Percentiles rank a stretch among this genome's conserved stretches.
Evolutionary conservation across 2,888 invertebrate genomes (phyloP).

Genomic region (Nebria brevicollis): DNA sequence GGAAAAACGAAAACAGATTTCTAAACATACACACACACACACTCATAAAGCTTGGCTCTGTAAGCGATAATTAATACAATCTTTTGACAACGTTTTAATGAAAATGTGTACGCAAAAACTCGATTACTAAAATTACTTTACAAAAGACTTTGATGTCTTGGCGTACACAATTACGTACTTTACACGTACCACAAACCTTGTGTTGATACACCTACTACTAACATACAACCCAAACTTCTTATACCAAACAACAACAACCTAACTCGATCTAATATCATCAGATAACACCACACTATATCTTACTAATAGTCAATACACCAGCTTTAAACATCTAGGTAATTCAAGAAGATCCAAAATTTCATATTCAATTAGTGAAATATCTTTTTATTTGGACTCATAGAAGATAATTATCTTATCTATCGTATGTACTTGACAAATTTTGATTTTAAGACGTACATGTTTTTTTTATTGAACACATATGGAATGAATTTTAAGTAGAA

Average conservation of each 20-base stretch:
- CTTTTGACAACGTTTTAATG: slow-evolving; percentile 42
- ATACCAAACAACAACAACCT: not conserved
- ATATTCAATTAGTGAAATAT: too few species aligned
- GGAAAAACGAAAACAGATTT: not conserved
- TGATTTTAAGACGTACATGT: too few species aligned
- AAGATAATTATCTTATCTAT: slow-evolving; percentile 11
- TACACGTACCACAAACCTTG: slow-evolving; percentile 30
- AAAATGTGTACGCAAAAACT: slow-evolving; percentile 45
- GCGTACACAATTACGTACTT: slow-evolving; percentile 41
- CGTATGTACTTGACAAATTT: not conserved
- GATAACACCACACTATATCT: not conserved
- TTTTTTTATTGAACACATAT: too few species aligned
- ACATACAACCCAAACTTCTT: not conserved
- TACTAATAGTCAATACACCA: not conserved
- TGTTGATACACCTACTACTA: not conserved
- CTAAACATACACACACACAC: slow-evolving; percentile 8
- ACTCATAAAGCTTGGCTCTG: not conserved
- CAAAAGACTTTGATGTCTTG: slow-evolving; percentile 39
- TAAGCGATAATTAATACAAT: slow-evolving; percentile 42
- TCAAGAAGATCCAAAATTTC: not conserved
- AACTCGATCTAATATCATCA: not conserved
- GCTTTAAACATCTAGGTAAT: not conserved
- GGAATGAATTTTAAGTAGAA: slow-evolving; percentile 12
- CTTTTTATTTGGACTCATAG: not conserved
- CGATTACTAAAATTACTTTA: slow-evolving; percentile 42